A percentile compares a stretch with the other conserved stretches of the same genome.
phyloP scores from a whole-genome alignment of 2,888 invertebrate genomes.

The Melinaea menophilus region DNA sequence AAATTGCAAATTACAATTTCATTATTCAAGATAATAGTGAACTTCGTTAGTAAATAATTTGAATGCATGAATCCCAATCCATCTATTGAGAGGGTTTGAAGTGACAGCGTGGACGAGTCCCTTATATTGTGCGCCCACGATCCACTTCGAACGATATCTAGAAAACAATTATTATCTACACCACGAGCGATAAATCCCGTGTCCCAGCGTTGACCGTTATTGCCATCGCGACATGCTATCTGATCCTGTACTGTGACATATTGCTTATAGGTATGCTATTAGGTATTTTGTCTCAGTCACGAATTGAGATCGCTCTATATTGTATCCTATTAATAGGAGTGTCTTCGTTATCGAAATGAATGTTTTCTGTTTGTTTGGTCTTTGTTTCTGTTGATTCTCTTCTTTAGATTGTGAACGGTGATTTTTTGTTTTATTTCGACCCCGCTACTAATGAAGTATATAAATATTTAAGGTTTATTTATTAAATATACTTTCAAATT shows the following conservation, averaged over 20 bases:
- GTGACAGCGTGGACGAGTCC: conserved; percentile 31
- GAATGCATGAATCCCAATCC: background rate
- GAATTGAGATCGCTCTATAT: conserved; percentile 36
- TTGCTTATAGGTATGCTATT: conserved; percentile 43
- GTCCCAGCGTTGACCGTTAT: conserved; percentile 47
- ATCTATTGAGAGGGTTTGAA: background rate
- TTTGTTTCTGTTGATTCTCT: background rate
- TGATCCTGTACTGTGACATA: conserved; percentile 55
- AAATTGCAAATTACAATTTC: background rate
- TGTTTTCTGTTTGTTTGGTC: background rate
- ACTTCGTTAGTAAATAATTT: conserved; percentile 1
- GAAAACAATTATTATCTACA: conserved; percentile 55
- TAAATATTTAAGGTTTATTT: too few species aligned
- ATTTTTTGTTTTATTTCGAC: too few species aligned
- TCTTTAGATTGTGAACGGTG: too few species aligned
- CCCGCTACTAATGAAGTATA: too few species aligned
- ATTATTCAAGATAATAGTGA: background rate
- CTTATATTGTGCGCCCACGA: conserved; percentile 51
- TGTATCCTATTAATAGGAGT: conserved; percentile 18
- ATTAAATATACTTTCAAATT: too few species aligned
- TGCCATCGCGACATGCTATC: conserved; percentile 48
- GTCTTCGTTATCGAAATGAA: background rate
- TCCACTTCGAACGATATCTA: conserved; percentile 50
- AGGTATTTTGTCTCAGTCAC: conserved; percentile 44
- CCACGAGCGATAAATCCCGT: conserved; percentile 54